Evolutionary conservation across 2,113 vertebrate genomes (phyloP), one percentile per base, ranked within the genome.

Genomic region (Propithecus coquereli): DNA sequence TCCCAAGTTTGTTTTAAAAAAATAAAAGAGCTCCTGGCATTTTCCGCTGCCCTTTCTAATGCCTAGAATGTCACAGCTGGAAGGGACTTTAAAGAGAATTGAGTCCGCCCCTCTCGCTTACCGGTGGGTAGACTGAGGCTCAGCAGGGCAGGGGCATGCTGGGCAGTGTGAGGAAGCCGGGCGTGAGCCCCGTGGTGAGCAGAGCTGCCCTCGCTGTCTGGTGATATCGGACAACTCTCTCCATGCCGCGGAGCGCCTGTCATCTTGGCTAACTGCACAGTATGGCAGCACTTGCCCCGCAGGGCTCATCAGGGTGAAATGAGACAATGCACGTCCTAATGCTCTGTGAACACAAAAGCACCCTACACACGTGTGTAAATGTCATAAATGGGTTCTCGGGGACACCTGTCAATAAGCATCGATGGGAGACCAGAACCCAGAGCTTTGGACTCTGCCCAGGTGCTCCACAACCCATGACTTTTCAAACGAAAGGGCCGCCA

Each of bases 151-250:
- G 23, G 83, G 57, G 20, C 25, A 40, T 14, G 4, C 32, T 3
- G 68, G 50, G 18, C 23, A 13, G 45, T 3, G 27, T 20, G 54
- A 40, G 17, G 13, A n/a, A 61, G 18, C 54, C 9, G 47, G 13
- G 5, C 30, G 0, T 0, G 40, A 59, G 57, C 79, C 50, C 22
- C 7, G 13, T 1, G 0, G 47, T 3, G 8, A 40, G 8, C 9
- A 3, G 57, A 50, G 65, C 27, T 13, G n/a, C n/a, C 45, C 37
- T n/a, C 2, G 0, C 32, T 11, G 12, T 16, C 74, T 37, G 68
- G 11, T 4, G n/a, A 66, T 20, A 4, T 66, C 0, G 3, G 59
- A 45, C 8, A 52, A 25, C 30, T 74, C 65, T 30, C 50, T 61
- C 8, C 18, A 22, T 16, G 45, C 57, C 32, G 0, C 3, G 3